A percentile compares a stretch with the other conserved stretches of the same genome.
phyloP scores from a whole-genome alignment of 37 sponge, comb jelly and placozoan genomes.

The Cliona cf. orientalis region DNA sequence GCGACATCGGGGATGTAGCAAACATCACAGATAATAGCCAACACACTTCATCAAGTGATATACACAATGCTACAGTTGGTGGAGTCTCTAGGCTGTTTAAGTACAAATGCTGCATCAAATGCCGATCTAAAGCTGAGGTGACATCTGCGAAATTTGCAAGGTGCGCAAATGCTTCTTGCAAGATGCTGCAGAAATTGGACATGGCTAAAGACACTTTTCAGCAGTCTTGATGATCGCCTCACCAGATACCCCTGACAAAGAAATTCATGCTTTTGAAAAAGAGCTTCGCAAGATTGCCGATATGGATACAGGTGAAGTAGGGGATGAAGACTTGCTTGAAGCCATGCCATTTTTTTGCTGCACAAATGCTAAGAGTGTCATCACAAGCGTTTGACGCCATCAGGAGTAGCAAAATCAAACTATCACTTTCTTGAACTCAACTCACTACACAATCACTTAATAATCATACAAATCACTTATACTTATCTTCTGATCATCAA shows the following conservation, averaged over 20 bases:
- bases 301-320: background rate
- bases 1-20: background rate
- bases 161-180: background rate
- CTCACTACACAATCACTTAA: background rate
- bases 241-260: background rate
- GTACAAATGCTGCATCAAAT: constrained; percentile 3
- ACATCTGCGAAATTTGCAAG: background rate
- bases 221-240: background rate
- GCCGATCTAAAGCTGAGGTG: background rate
- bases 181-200: constrained; percentile 4
- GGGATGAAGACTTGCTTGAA: background rate
- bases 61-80: background rate
- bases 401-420: too few relatives aligned
- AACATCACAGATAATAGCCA: background rate
- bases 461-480: too few relatives aligned
- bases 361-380: background rate
- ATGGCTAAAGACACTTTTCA: background rate
- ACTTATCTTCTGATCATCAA: too few relatives aligned
- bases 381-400: background rate
- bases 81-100: background rate
- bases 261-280: background rate
- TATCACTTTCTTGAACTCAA: background rate
- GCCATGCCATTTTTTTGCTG: background rate
- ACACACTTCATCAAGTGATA: background rate
- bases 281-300: background rate